phyloP scores from a whole-genome alignment of 2,888 invertebrate species.

The Trisateles emortualis region DNA sequence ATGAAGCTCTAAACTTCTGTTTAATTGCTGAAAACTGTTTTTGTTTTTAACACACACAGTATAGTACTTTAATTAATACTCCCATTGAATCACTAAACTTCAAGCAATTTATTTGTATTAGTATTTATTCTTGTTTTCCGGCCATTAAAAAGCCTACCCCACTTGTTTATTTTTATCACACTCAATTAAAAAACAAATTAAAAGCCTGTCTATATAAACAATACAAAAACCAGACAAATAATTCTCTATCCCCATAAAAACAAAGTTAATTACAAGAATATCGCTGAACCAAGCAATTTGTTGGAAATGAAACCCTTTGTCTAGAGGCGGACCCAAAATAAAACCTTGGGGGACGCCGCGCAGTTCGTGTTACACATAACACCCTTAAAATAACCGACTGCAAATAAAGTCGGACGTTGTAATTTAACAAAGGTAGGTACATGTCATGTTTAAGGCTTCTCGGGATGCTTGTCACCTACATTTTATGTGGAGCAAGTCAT shows the following conservation, averaged over 20 bases:
- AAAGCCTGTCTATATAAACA: not conserved
- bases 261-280: constrained; percentile 34
- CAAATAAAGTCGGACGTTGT: constrained; percentile 42
- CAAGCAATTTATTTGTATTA: too few species aligned
- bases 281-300: constrained; percentile 34
- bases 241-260: constrained; percentile 19
- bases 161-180: not conserved
- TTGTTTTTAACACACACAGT: too few species aligned
- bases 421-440: constrained; percentile 48
- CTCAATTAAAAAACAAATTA: constrained; percentile 1
- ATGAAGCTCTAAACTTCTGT: too few species aligned
- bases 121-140: not conserved
- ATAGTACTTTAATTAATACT: too few species aligned
- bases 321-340: constrained; percentile 23
- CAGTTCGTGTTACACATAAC: constrained; percentile 29
- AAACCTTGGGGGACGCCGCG: constrained; percentile 25
- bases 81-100: too few species aligned
- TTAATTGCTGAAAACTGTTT: too few species aligned
- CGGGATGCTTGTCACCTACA: constrained; percentile 24
- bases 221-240: constrained; percentile 7
- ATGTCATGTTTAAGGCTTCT: constrained; percentile 29
- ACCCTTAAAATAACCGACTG: constrained; percentile 37
- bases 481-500: constrained; percentile 27
- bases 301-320: constrained; percentile 39
- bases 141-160: not conserved